Base-by-base conservation (phyloP, 2,797 vertebrate genomes). In the Percopsis omiscomaycus region DNA sequence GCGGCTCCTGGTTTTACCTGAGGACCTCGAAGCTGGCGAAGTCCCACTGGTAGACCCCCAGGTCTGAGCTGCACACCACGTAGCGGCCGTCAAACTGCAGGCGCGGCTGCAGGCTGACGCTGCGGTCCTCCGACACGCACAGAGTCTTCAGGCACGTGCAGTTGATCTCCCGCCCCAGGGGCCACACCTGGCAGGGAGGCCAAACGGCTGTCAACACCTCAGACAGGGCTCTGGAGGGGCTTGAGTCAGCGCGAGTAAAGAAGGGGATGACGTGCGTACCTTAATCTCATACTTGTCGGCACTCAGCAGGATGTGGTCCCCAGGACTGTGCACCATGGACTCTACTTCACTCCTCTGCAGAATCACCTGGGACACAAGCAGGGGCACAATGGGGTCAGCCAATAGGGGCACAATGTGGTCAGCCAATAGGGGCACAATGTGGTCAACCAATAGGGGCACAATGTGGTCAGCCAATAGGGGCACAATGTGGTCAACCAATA, bases 251-350 rank as follows among this genome's bases (percentile, higher is more conserved):
- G 53, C 16, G 45, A 4, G 9, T 2, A 32, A 28, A 63, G 3
- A 49, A 10, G 30, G 47, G 55, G 30, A 12, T n/a, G 1, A 22
- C 22, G 22, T 22, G 22, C 22, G 85, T 91, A 98, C 98, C 97
- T 99, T 99, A 76, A 99, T 98, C 88, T 98, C 96, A 86, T 98
- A 99, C 84, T 99, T 99, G 88, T 99, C 98, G 61, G 95, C 95
- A 80, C 98, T 99, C 68, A 99, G 85, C 69, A 99, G 94, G 84
- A 98, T 99, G 63, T 95, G 91, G 86, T 99, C 98, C 29, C 98
- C 98, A 67, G 96, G 97, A 86, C 94, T 97, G 83, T 99, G 97
- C 89, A 98, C 91, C 84, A 99, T 83, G 22, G 98, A 99, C 74
- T 97, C 98, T 68, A 99, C 98, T 86, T 96, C 92, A 81, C 96